Percentiles rank a stretch among this genome's conserved stretches.
Evolutionary conservation across 2,888 invertebrate species (phyloP).

Genomic region (Osmoderma eremita): DNA sequence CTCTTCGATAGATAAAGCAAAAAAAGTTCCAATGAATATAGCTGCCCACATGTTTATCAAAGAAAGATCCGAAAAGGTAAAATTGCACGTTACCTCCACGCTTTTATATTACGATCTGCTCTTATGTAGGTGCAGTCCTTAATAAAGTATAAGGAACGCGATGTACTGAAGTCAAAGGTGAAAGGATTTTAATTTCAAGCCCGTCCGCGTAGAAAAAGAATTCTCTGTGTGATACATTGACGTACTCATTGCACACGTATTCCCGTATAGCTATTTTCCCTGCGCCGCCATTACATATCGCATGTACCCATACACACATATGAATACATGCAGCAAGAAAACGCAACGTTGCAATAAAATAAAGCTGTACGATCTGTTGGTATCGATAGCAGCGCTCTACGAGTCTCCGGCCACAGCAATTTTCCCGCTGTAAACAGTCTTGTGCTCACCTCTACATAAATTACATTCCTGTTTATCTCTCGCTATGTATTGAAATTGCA

Average conservation of each 20-base stretch:
- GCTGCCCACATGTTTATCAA: no score
- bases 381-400: slow-evolving; percentile 11
- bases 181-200: slow-evolving; percentile 10
- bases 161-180: slow-evolving; percentile 20
- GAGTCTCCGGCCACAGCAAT: slow-evolving; percentile 12
- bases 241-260: neutral
- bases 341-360: slow-evolving; percentile 33
- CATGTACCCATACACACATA: neutral
- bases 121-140: neutral
- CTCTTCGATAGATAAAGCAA: no score
- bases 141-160: slow-evolving; percentile 4
- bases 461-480: slow-evolving; percentile 23
- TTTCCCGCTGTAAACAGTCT: slow-evolving; percentile 16
- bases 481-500: slow-evolving; percentile 12
- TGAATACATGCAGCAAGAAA: neutral
- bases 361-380: slow-evolving; percentile 23
- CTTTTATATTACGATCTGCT: neutral
- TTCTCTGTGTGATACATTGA: slow-evolving; percentile 4
- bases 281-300: neutral
- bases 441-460: slow-evolving; percentile 29
- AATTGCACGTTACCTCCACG: no score
- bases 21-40: no score
- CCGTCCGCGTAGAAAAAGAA: neutral
- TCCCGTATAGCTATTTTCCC: neutral
- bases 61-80: no score